Conservation (phyloP, 1,140 invertebrate genomes). For the Micrasema longulum region DNA sequence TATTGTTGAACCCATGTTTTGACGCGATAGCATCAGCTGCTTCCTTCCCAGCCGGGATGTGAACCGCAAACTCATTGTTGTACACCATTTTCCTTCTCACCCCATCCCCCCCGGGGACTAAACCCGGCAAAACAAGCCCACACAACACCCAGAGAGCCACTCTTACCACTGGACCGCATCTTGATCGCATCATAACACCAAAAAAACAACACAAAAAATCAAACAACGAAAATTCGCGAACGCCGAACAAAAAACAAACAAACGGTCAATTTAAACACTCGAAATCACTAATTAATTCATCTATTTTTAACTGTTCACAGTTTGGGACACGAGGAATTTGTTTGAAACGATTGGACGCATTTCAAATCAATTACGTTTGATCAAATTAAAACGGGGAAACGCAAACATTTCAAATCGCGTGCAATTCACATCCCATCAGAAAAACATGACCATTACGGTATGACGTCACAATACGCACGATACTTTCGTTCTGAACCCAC, state of each 20-base stretch:
- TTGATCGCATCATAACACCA: conserved; percentile 40
- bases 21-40: conserved; percentile 74
- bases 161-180: conserved; percentile 8
- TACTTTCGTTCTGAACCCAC: too few species aligned
- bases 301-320: conserved; percentile 17
- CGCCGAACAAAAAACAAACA: conserved; percentile 21
- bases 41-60: conserved; percentile 73
- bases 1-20: conserved; percentile 78
- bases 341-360: conserved; percentile 12
- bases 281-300: conserved; percentile 2
- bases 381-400: conserved; percentile 1
- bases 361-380: conserved; percentile 16
- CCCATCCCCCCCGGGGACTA: conserved; percentile 1
- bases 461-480: too few species aligned
- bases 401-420: conserved; percentile 8
- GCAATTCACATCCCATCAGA: neutral
- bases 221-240: neutral
- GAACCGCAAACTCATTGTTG: conserved; percentile 84
- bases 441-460: too few species aligned
- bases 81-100: conserved; percentile 67
- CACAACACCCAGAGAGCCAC: conserved; percentile 11
- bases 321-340: conserved; percentile 5
- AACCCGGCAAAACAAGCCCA: conserved; percentile 3
- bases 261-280: neutral
- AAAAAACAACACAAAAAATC: neutral